Evolutionary conservation across 2,888 invertebrate genomes (phyloP), one percentile per base, ranked within the genome.

Genomic region (Acanthosoma haemorrhoidale): DNA sequence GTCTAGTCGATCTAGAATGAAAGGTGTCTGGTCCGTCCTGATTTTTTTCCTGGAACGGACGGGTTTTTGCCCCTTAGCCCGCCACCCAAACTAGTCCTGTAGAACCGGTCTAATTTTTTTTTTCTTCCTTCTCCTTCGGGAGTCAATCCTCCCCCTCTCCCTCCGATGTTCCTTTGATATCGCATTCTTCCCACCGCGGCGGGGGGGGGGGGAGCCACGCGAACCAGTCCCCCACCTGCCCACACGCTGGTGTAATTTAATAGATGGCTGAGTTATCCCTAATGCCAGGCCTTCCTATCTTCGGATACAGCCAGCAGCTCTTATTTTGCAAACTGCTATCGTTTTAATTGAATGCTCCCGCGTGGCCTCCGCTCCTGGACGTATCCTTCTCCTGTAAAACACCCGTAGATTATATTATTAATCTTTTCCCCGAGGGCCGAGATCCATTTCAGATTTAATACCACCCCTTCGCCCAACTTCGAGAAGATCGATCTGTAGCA

Each of bases 221-320:
- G 61, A 61, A 61, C 38, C 1, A 3, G 11, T 11, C 61, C 61
- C 61, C 61, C 61, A 61, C 61, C 61, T 34, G 21, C 61, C 16
- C 38, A 34, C 34, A 36, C 61, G 61, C 61, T 25, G 59, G 38
- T 36, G 34, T 61, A 61, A 61, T 61, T 61, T 61, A 61, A 61
- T 61, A 61, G 61, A 61, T 61, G 32, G 61, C 61, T 61, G 21
- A 15, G 9, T 21, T 34, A 61, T 61, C 34, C 18, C 21, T 18
- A 31, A 11, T 16, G 34, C 16, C 41, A 2, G 1, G 16, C 18
- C 41, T 11, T n/a, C n/a, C n/a, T n/a, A n/a, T n/a, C n/a, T n/a
- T n/a, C 3, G 13, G 21, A 2, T 29, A n/a, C n/a, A 25, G 51
- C n/a, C n/a, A 51, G 51, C 25, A n/a, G 13, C 51, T 29, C 51